phyloP scores from a whole-genome alignment of 2,888 invertebrate genomes.

The Spisula solida region DNA sequence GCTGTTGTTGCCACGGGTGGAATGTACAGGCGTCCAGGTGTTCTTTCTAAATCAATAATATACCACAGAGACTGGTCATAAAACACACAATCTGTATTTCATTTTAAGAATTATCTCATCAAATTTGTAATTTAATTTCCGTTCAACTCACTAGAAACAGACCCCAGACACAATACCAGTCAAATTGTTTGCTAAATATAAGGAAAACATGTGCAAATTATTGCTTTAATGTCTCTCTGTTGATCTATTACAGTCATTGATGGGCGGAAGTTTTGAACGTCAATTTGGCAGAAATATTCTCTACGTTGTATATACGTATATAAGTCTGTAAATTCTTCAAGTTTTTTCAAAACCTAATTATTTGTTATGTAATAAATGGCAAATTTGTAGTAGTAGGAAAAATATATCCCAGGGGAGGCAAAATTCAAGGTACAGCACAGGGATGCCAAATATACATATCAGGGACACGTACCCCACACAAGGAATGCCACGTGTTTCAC shows the following conservation, averaged over 20 bases:
- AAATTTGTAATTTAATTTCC: conserved; percentile 23
- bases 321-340: conserved; percentile 3
- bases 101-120: conserved; percentile 26
- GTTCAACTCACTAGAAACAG: background rate
- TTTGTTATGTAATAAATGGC: background rate
- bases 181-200: conserved; percentile 24
- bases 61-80: background rate
- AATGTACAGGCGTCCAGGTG: background rate
- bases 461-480: too few relatives aligned
- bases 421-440: too few relatives aligned
- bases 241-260: background rate
- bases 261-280: conserved; percentile 11
- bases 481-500: too few relatives aligned
- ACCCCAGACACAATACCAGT: conserved; percentile 26
- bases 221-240: conserved; percentile 10
- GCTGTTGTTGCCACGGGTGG: background rate
- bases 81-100: conserved; percentile 1
- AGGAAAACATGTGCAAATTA: conserved; percentile 31
- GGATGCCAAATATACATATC: too few relatives aligned
- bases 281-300: conserved; percentile 14
- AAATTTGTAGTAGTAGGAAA: background rate
- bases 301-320: background rate
- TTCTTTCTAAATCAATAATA: background rate
- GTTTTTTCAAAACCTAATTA: conserved; percentile 7
- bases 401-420: too few relatives aligned